Conservation (phyloP, 2,888 invertebrate genomes). For the Leucania comma region DNA sequence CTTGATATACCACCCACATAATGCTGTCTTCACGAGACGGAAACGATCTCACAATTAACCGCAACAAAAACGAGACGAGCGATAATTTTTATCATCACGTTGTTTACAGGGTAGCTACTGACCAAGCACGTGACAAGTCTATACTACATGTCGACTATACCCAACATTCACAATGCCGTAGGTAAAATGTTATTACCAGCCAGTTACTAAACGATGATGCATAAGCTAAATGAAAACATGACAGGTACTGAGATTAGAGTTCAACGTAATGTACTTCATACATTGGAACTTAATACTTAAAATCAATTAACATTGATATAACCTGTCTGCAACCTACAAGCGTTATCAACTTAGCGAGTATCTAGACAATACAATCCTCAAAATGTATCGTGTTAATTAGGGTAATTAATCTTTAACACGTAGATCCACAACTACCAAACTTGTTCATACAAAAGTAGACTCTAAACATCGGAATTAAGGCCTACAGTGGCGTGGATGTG, state of each 20-base stretch:
- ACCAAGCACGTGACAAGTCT: not conserved
- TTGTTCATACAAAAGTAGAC: no score
- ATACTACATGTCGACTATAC: constrained; percentile 5
- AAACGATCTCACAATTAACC: constrained; percentile 12
- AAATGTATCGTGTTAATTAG: constrained; percentile 45
- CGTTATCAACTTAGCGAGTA: constrained; percentile 26
- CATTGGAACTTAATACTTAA: constrained; percentile 2
- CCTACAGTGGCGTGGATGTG: no score
- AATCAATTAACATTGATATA: constrained; percentile 34
- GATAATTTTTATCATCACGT: not conserved
- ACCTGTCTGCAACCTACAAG: constrained; percentile 17
- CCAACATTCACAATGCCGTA: not conserved
- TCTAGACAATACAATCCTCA: constrained; percentile 20
- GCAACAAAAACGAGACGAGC: not conserved
- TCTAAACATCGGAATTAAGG: no score
- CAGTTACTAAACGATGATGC: not conserved
- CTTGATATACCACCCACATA: no score
- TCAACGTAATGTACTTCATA: constrained; percentile 5
- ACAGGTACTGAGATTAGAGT: constrained; percentile 20
- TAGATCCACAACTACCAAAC: no score
- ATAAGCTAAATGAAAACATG: constrained; percentile 12
- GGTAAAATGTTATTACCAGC: constrained; percentile 8
- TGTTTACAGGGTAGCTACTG: no score
- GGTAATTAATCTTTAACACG: constrained; percentile 34
- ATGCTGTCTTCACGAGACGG: no score